Evolutionary conservation across 1,140 invertebrate genomes (phyloP).

Genomic region (Drosophila equinoxialis): DNA sequence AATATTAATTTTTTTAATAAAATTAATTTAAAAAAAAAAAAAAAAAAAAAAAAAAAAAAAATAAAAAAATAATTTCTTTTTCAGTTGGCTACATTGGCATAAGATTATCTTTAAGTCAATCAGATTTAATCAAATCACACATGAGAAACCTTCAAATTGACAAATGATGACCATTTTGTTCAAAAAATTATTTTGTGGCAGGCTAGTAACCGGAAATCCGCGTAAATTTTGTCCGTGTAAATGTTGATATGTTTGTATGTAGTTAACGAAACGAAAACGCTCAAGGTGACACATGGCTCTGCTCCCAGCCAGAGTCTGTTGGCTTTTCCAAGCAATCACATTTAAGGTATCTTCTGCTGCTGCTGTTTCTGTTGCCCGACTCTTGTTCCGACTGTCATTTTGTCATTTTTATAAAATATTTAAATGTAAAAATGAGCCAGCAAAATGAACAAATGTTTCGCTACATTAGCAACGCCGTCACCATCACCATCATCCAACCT

Average conservation of each 20-base stretch:
- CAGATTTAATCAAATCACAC: too few species aligned
- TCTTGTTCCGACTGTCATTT: constrained; percentile 30
- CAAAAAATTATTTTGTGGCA: too few species aligned
- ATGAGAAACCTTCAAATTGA: too few species aligned
- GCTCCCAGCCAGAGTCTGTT: neutral
- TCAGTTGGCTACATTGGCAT: too few species aligned
- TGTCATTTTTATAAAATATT: constrained; percentile 73
- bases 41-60: too few species aligned
- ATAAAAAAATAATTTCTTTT: too few species aligned
- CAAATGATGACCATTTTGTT: too few species aligned
- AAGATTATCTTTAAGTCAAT: too few species aligned
- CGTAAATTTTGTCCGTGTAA: too few species aligned
- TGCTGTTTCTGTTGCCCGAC: constrained; percentile 18
- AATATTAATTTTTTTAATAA: too few species aligned
- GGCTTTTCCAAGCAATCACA: constrained; percentile 49
- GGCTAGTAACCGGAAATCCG: too few species aligned
- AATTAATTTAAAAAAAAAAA: too few species aligned
- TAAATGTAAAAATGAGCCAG: constrained; percentile 66
- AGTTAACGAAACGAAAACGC: neutral
- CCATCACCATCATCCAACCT: constrained; percentile 16
- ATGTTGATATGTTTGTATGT: neutral
- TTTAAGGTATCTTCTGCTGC: constrained; percentile 32
- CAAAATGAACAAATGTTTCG: constrained; percentile 44
- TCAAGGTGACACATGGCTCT: constrained; percentile 62
- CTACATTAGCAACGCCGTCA: constrained; percentile 40